A percentile compares a stretch with the other conserved stretches of the same genome.
These are phyloP conservation scores for Thecocarcelia acutangulata DNA, from an alignment of 2,888 invertebrate genomes.

Conservation along the genomic window DNA sequence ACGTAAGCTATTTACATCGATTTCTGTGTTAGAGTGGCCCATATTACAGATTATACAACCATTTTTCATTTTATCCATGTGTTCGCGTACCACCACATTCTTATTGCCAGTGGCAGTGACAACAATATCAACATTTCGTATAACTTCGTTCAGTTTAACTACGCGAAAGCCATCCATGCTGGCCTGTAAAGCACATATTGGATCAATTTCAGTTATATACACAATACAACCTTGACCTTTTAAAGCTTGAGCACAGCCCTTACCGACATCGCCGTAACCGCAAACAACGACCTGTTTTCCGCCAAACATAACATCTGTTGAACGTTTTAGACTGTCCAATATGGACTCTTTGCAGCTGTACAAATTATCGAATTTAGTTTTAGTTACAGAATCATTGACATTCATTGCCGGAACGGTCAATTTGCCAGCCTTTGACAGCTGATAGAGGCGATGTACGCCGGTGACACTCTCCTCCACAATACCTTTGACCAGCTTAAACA, in stretches of 20 bases:
- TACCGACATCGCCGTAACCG: slow-evolving; percentile 98
- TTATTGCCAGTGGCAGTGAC: slow-evolving; percentile 99
- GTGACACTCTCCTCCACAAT: slow-evolving; percentile 99
- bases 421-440: slow-evolving; percentile 96
- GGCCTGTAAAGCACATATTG: slow-evolving; percentile 98
- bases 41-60: slow-evolving; percentile 98
- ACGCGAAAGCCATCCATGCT: slow-evolving; percentile 98
- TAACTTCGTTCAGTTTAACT: slow-evolving; percentile 96
- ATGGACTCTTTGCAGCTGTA: slow-evolving; percentile 97
- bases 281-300: slow-evolving; percentile 98
- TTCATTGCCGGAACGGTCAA: slow-evolving; percentile 98
- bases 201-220: slow-evolving; percentile 95
- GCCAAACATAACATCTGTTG: slow-evolving; percentile 95
- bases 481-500: slow-evolving; percentile 96
- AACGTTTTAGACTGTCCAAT: slow-evolving; percentile 86
- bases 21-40: slow-evolving; percentile 98
- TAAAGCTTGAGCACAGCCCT: slow-evolving; percentile 96
- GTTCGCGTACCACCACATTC: slow-evolving; percentile 96
- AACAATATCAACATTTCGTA: slow-evolving; percentile 95
- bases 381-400: slow-evolving; percentile 98
- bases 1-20: slow-evolving; percentile 94
- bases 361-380: slow-evolving; percentile 98
- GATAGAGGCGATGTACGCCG: slow-evolving; percentile 98
- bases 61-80: slow-evolving; percentile 98
- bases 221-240: slow-evolving; percentile 97